Evolutionary conservation across 2,113 vertebrate genomes (phyloP), one percentile per base, ranked within the genome.

Genomic region (Syngnathus scovelli): DNA sequence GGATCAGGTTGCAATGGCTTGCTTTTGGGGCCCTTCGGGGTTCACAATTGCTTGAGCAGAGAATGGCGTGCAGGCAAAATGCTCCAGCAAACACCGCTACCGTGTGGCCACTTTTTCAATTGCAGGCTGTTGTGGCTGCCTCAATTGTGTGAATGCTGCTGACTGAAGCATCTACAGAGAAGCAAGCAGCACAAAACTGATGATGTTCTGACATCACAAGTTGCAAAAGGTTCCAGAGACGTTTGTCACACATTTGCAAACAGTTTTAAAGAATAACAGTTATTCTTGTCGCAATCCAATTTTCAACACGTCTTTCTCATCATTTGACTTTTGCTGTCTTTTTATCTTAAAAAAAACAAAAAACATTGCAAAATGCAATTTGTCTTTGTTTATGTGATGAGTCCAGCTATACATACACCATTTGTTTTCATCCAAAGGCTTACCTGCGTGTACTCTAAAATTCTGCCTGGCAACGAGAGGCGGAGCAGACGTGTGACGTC

Each of bases 41-140:
- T 16, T 59, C 58, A 56, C 11, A 16, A n/a, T 23, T 33, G 27
- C 27, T 33, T 33, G 27, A 33, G 27, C 44, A 33, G 23, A 15
- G 21, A 66, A 68, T 48, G 66, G 66, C 67, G 65, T 60, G 6
- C 7, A 64, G 70, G 1, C 46, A 3, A n/a, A 1, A 68, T 67
- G 18, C 13, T 66, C 66, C 56, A 46, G 56, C 54, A 79, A 88
- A 86, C 49, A 85, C 48, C 64, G 82, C 86, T 86, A 82, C 71
- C 88, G 56, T 15, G 79, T 82, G 87, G 80, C 54, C 6, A 0
- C 8, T 10, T n/a, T 48, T 46, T 39, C 65, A 12, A 2, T 52
- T 46, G 60, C 79, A 79, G 71, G 23, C 4, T 62, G 27, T 71
- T 72, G 41, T 10, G 11, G 4, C 12, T 44, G 1, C 41, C 41